These are phyloP conservation scores for Drosophila differens DNA, from an alignment of 2,888 invertebrate genomes.

Conservation along the genomic window DNA sequence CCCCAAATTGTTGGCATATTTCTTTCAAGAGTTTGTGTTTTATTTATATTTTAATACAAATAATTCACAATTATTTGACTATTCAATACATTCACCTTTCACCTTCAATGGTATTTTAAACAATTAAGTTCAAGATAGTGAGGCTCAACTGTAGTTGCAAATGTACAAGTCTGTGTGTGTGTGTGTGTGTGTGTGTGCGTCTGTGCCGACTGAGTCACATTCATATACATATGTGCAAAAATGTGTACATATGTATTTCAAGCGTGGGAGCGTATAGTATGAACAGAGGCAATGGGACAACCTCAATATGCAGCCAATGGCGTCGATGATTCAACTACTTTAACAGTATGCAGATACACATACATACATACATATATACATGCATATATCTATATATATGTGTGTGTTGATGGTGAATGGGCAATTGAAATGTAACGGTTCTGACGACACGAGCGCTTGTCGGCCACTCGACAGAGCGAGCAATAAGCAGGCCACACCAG, in stretches of 20 bases:
- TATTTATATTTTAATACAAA: neutral
- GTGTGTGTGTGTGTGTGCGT: neutral
- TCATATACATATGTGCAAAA: neutral
- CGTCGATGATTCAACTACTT: slow-evolving; percentile 34
- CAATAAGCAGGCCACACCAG: neutral
- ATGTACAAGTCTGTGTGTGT: neutral
- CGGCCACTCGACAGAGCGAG: slow-evolving; percentile 1
- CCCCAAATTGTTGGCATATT: neutral
- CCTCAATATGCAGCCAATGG: slow-evolving; percentile 27
- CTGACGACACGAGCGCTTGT: slow-evolving; percentile 30
- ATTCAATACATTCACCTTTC: neutral
- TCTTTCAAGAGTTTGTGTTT: neutral
- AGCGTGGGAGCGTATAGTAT: slow-evolving; percentile 45
- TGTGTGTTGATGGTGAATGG: slow-evolving; percentile 36
- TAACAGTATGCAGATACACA: neutral
- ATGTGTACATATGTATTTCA: slow-evolving; percentile 4
- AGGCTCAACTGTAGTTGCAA: neutral
- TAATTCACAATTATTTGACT: neutral
- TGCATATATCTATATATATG: too few relatives aligned
- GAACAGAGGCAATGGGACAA: slow-evolving; percentile 19
- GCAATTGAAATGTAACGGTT: slow-evolving; percentile 55
- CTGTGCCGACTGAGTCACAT: slow-evolving; percentile 1
- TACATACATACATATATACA: neutral
- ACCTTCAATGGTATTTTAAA: neutral
- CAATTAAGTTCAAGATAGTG: neutral